Conservation (phyloP, 2,113 vertebrate species). For the Neomonachus schauinslandi region DNA sequence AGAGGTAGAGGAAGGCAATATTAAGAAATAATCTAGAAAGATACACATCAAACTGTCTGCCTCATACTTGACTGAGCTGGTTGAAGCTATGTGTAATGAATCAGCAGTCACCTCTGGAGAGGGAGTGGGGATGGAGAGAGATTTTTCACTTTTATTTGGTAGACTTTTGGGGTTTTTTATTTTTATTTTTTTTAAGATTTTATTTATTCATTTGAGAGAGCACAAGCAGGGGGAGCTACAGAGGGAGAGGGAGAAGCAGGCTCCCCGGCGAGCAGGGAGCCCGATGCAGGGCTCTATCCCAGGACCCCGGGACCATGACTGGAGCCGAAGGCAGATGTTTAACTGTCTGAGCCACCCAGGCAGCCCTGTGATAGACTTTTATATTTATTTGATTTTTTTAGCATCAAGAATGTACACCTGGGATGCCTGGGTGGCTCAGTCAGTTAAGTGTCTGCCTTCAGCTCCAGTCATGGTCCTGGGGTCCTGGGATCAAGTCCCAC, state of each 20-base stretch:
- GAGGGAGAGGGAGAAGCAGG: too few relatives aligned
- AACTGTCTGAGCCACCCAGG: too few relatives aligned
- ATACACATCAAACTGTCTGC: not conserved
- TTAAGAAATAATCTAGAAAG: not conserved
- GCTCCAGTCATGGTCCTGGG: too few relatives aligned
- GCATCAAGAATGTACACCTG: not conserved
- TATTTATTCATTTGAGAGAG: not conserved
- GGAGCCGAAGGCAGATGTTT: too few relatives aligned
- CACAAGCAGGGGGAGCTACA: not conserved
- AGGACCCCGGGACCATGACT: too few relatives aligned
- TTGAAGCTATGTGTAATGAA: not conserved
- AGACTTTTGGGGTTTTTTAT: not conserved
- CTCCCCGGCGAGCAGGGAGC: too few relatives aligned
- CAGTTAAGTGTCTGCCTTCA: too few relatives aligned
- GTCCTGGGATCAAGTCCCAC: too few relatives aligned
- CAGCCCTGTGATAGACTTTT: too few relatives aligned
- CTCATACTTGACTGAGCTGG: not conserved
- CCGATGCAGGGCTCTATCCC: too few relatives aligned
- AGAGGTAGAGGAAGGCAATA: not conserved
- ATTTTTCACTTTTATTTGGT: not conserved
- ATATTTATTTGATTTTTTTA: slow-evolving; percentile 7
- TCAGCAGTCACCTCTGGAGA: not conserved
- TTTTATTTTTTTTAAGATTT: not conserved
- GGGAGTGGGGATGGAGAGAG: not conserved
- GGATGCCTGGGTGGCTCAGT: too few relatives aligned